Percentiles rank a stretch among this genome's conserved stretches.
Conservation (phyloP, 2,797 vertebrate species). For the Aselliscus stoliczkanus region DNA sequence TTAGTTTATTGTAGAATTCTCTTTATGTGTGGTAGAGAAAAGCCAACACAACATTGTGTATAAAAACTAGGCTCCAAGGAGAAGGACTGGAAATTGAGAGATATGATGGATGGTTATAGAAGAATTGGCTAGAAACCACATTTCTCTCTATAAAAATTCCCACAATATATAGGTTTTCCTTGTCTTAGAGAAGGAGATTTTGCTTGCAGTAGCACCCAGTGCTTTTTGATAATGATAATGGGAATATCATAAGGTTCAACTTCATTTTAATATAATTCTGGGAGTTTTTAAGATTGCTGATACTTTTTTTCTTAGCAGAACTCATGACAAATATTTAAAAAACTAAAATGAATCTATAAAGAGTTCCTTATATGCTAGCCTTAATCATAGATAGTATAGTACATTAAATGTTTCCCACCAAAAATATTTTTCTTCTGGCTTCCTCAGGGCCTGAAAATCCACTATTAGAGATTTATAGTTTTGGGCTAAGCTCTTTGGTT, state of each 20-base stretch:
- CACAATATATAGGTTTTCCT: not conserved
- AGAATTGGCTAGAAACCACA: slow-evolving; percentile 16
- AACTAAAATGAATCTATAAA: not conserved
- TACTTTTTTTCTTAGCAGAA: not conserved
- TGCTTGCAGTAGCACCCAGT: not conserved
- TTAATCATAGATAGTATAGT: not conserved
- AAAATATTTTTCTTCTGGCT: not conserved
- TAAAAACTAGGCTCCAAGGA: not conserved
- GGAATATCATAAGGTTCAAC: not conserved
- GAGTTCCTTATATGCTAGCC: not conserved
- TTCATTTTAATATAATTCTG: slow-evolving; percentile 32
- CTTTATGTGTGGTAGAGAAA: not conserved
- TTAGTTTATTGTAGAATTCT: slow-evolving; percentile 37
- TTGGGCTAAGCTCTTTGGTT: not conserved
- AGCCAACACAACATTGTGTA: slow-evolving; percentile 1
- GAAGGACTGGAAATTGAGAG: slow-evolving; percentile 9
- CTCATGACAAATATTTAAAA: not conserved
- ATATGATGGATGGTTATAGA: slow-evolving; percentile 3
- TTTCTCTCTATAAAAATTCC: slow-evolving; percentile 32
- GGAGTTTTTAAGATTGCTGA: not conserved
- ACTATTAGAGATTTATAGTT: not conserved
- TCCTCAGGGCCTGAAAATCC: not conserved
- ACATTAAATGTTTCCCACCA: slow-evolving; percentile 8
- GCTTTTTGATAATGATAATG: slow-evolving; percentile 3
- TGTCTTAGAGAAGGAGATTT: not conserved